Evolutionary conservation across 1,140 invertebrate genomes (phyloP), one percentile per base, ranked within the genome.

Genomic region (Diachasma alloeum): DNA sequence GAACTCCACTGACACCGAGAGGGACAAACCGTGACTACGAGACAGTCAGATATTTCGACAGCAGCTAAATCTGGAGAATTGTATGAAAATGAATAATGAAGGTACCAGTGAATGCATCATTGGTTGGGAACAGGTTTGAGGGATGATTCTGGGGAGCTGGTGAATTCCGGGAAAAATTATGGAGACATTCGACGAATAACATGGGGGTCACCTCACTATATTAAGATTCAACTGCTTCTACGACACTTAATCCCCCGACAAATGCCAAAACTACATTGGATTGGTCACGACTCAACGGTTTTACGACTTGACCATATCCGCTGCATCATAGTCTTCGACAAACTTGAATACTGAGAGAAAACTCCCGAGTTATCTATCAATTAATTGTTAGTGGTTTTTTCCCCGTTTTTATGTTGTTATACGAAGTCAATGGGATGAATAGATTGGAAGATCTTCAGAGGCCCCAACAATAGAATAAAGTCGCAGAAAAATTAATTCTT

Each of bases 1-100:
- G 87, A 90, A 90, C 88, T 90, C 88, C 77, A 89, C 87, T 88
- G 88, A 88, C 88, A 89, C 86, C 56, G n/a, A 74, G 53, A 63
- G 53, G 22, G 59, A 39, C 48, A 53, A 11, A 2, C 44, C 10
- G 48, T 42, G 46, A 36, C 75, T 72, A 76, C 71, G n/a, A 68
- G 11, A 39, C n/a, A 37, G 26, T n/a, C 11, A 68, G 26, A 68
- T 37, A 37, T 68, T 68, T 68, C 36, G 66, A 68, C 36, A 68
- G 5, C 24, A 68, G 31, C 36, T 63, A 63, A 63, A 63, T 63
- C 0, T 19, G 48, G 48, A 53, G 48, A 53, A n/a, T 53, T 53
- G 48, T 53, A 53, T 15, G 2, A 17, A 53, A 53, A 53, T 53
- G 48, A 53, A 53, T 42, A 42, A 13, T 42, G 0, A 42, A 1